These are phyloP conservation scores for Sebastiscus albofasciatus DNA, from an alignment of 2,797 vertebrate genomes.

Conservation along the genomic window DNA sequence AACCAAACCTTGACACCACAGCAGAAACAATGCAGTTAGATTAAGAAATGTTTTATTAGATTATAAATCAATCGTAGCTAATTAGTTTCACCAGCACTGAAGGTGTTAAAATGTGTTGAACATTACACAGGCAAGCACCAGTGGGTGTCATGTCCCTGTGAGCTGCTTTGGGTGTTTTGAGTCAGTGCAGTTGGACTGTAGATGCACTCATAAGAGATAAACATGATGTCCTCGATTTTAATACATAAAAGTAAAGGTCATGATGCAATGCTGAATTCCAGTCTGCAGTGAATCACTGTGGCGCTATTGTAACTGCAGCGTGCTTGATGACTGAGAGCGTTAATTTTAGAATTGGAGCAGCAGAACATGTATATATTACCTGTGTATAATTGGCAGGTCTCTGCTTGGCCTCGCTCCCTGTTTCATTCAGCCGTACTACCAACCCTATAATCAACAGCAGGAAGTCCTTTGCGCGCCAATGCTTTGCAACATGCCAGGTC, in stretches of 20 bases:
- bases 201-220: not conserved
- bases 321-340: slow-evolving; percentile 35
- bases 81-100: not conserved
- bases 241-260: not conserved
- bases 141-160: not conserved
- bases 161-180: not conserved
- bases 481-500: slow-evolving; percentile 56
- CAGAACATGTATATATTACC: slow-evolving; percentile 65
- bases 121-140: not conserved
- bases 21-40: not conserved
- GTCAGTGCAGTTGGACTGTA: not conserved
- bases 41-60: not conserved
- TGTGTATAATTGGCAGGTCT: slow-evolving; percentile 75
- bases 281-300: slow-evolving; percentile 20
- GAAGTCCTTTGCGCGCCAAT: slow-evolving; percentile 70
- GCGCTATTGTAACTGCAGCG: slow-evolving; percentile 8
- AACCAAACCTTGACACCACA: not conserved
- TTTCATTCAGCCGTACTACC: slow-evolving; percentile 63
- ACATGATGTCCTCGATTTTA: not conserved
- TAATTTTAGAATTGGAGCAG: slow-evolving; percentile 65
- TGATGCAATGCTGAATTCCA: slow-evolving; percentile 10
- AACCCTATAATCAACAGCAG: slow-evolving; percentile 82
- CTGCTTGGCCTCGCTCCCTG: slow-evolving; percentile 48
- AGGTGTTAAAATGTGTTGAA: not conserved
- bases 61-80: not conserved